Evolutionary conservation across 2,888 invertebrate genomes (phyloP).

Genomic region (Macrosoma leucophasiata): DNA sequence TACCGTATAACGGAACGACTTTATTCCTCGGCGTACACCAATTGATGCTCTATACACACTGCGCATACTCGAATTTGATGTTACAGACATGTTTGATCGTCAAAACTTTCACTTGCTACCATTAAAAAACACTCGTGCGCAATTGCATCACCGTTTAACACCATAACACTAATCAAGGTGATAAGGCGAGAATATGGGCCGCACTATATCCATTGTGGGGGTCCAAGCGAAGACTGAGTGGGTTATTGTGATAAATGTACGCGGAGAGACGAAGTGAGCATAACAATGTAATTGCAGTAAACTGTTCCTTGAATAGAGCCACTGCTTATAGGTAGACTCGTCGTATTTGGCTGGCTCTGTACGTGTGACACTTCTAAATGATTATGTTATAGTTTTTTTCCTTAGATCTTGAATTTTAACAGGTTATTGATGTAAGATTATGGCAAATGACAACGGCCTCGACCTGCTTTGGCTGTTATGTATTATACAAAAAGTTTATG

Average conservation of each 20-base stretch:
- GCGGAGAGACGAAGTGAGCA: constrained; percentile 62
- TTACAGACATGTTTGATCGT: constrained; percentile 61
- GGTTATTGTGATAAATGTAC: constrained; percentile 60
- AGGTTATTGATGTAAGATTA: too few relatives aligned
- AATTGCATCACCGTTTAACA: constrained; percentile 30
- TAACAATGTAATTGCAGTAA: constrained; percentile 73
- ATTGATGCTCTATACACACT: constrained; percentile 66
- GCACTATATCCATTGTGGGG: constrained; percentile 57
- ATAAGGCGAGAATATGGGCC: constrained; percentile 30
- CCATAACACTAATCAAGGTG: constrained; percentile 27
- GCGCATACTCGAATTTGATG: constrained; percentile 66
- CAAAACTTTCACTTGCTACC: constrained; percentile 24
- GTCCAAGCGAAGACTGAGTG: constrained; percentile 63
- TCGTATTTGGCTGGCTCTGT: too few relatives aligned
- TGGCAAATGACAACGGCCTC: too few relatives aligned
- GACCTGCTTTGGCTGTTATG: too few relatives aligned
- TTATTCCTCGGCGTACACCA: constrained; percentile 66
- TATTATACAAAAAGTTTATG: too few relatives aligned
- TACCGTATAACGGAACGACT: constrained; percentile 71
- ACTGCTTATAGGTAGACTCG: too few relatives aligned
- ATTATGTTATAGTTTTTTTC: too few relatives aligned
- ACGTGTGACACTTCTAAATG: too few relatives aligned
- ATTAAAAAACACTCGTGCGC: constrained; percentile 20
- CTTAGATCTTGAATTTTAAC: too few relatives aligned
- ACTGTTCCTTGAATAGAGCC: constrained; percentile 70